phyloP scores from a whole-genome alignment of 2,888 invertebrate genomes.

The Trichacis sp. region DNA sequence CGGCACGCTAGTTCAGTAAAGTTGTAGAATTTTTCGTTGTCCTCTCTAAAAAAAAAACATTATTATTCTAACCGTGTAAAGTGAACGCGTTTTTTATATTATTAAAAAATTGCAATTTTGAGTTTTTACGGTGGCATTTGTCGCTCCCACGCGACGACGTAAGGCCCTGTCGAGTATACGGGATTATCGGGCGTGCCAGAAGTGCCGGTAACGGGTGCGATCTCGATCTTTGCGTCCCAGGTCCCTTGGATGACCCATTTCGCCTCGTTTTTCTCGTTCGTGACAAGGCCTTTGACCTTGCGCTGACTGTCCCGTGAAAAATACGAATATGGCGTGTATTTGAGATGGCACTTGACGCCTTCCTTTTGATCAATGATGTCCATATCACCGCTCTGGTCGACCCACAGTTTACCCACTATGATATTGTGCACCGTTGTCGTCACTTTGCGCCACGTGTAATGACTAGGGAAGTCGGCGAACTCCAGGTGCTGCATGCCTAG shows the following conservation, averaged over 20 bases:
- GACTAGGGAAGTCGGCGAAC: constrained; percentile 79
- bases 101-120: too few species aligned
- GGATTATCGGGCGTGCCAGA: constrained; percentile 81
- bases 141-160: constrained; percentile 88
- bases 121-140: constrained; percentile 82
- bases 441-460: constrained; percentile 98
- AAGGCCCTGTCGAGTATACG: constrained; percentile 92
- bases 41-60: constrained; percentile 69
- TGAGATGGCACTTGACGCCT: constrained; percentile 95
- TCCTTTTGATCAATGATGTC: constrained; percentile 92
- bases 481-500: constrained; percentile 80
- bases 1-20: constrained; percentile 96
- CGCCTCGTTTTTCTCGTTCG: constrained; percentile 80
- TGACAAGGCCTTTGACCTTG: constrained; percentile 85
- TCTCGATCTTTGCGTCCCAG: constrained; percentile 97
- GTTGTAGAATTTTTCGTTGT: constrained; percentile 85
- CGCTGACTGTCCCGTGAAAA: constrained; percentile 96
- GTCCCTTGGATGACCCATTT: constrained; percentile 83
- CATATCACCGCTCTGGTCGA: constrained; percentile 99
- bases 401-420: constrained; percentile 99
- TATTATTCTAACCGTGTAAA: too few species aligned
- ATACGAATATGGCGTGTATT: constrained; percentile 98
- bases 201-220: constrained; percentile 86
- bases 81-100: too few species aligned
- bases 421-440: constrained; percentile 99